phyloP scores from a whole-genome alignment of 2,113 vertebrate genomes.

The Strix aluco region DNA sequence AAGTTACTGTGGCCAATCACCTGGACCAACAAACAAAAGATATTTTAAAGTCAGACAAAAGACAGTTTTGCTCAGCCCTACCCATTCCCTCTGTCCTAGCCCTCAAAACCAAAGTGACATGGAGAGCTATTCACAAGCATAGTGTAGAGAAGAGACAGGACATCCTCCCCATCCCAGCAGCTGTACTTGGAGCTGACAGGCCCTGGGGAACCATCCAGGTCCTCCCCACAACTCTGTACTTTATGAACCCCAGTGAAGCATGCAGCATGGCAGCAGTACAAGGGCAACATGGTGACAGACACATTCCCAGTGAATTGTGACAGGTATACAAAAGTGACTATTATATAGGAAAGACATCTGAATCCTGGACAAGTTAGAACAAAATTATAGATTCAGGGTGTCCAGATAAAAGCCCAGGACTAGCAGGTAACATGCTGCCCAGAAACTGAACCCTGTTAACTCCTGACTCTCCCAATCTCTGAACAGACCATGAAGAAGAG shows the following conservation, averaged over 20 bases:
- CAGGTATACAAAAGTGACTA: background rate
- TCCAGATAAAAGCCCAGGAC: background rate
- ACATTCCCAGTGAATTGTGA: background rate
- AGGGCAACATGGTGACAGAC: background rate
- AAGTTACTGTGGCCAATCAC: constrained; percentile 99
- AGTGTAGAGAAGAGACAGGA: background rate
- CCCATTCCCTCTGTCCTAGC: background rate
- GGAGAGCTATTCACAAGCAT: background rate
- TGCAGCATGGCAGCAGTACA: background rate
- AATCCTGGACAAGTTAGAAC: background rate
- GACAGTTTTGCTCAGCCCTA: background rate
- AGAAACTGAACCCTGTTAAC: background rate
- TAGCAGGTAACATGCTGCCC: background rate
- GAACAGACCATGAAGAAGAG: background rate
- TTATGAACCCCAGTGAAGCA: background rate
- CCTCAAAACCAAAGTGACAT: background rate
- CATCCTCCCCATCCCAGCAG: background rate
- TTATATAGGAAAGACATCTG: background rate
- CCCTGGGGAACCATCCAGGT: background rate
- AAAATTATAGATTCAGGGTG: background rate
- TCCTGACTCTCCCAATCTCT: background rate
- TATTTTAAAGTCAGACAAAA: background rate
- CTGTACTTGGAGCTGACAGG: background rate
- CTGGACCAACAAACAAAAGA: constrained; percentile 57
- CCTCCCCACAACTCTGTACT: background rate